Evolutionary conservation across 2,888 invertebrate genomes (phyloP).

Genomic region (Ceratothoa steindachneri): DNA sequence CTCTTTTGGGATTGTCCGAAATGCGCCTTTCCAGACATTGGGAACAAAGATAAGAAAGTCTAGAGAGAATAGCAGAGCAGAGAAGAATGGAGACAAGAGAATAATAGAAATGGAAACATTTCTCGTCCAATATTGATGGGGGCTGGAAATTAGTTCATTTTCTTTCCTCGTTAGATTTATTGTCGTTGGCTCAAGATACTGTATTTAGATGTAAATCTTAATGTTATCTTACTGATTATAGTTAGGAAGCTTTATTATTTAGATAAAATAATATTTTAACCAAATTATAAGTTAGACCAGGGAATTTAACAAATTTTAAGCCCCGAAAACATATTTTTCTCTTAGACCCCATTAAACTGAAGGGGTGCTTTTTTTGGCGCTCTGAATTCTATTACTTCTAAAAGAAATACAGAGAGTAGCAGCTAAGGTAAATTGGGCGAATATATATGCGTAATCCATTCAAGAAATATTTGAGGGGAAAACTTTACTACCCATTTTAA

Average conservation of each 20-base stretch:
- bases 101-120: neutral
- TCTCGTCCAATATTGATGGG: neutral
- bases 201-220: no score
- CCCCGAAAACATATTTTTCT: no score
- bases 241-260: no score
- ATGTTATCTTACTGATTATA: no score
- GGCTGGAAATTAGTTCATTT: neutral
- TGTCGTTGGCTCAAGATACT: no score
- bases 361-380: no score
- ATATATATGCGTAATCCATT: neutral
- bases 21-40: neutral
- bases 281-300: no score
- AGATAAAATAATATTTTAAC: no score
- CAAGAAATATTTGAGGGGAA: neutral
- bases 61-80: neutral
- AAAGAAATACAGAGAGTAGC: neutral
- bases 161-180: neutral
- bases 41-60: neutral
- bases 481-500: neutral
- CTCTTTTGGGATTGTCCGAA: constrained; percentile 3
- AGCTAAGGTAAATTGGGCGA: neutral
- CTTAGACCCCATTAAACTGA: no score
- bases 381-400: neutral
- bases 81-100: neutral
- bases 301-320: no score